A percentile compares a stretch with the other conserved stretches of the same genome.
Evolutionary conservation across 2,888 invertebrate genomes (phyloP).

Genomic region (Zootermopsis nevadensis): DNA sequence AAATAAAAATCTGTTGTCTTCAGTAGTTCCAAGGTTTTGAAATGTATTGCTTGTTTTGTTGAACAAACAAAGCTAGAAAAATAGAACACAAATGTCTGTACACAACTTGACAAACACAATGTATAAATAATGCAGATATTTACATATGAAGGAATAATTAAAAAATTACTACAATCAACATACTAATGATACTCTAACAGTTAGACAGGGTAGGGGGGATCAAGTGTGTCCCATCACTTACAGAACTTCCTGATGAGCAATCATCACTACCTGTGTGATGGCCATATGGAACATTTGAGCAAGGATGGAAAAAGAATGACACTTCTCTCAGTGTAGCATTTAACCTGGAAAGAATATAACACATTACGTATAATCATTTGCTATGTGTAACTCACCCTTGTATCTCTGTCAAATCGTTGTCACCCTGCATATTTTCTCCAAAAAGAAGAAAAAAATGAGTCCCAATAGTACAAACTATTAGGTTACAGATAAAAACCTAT

Average conservation of each 20-base stretch:
- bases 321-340: constrained; percentile 50
- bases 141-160: neutral
- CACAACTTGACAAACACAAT: no score
- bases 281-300: constrained; percentile 56
- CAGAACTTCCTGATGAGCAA: constrained; percentile 45
- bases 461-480: no score
- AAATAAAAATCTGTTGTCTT: constrained; percentile 54
- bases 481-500: no score
- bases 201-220: no score
- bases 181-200: neutral
- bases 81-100: neutral
- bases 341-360: constrained; percentile 43
- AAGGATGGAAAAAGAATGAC: constrained; percentile 62
- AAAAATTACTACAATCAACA: neutral
- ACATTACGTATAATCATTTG: no score
- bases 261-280: constrained; percentile 32
- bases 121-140: no score
- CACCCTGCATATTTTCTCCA: no score
- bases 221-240: neutral
- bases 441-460: no score
- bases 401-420: no score
- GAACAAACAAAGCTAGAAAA: constrained; percentile 56
- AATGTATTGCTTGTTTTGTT: constrained; percentile 7
- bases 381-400: no score
- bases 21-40: constrained; percentile 55